Evolutionary conservation across 2,888 invertebrate species (phyloP).

Genomic region (Phortica magna): DNA sequence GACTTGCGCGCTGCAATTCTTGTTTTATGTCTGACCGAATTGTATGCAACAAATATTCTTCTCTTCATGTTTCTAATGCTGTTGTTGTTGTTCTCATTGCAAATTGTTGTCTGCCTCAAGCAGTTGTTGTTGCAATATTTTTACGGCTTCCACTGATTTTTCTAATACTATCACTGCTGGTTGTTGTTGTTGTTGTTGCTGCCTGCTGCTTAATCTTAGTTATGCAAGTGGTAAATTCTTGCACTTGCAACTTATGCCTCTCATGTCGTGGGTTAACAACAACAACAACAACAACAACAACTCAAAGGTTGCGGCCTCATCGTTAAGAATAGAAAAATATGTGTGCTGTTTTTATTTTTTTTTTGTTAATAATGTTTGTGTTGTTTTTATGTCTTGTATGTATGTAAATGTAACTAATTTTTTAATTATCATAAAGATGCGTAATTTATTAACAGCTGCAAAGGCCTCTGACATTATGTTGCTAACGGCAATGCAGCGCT

Average conservation of each 20-base stretch:
- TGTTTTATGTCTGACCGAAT: conserved; percentile 61
- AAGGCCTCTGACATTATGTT: too few relatives aligned
- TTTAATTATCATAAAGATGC: neutral
- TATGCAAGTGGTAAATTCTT: conserved; percentile 16
- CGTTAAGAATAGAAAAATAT: neutral
- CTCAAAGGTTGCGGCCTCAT: neutral
- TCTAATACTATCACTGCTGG: too few relatives aligned
- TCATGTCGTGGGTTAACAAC: neutral
- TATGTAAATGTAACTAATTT: neutral
- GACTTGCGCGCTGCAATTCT: conserved; percentile 29
- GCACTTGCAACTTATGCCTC: neutral
- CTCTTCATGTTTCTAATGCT: conserved; percentile 2
- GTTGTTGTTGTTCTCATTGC: neutral
- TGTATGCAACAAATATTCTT: conserved; percentile 50
- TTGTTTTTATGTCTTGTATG: neutral
- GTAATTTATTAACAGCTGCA: too few relatives aligned
- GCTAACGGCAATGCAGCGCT: too few relatives aligned
- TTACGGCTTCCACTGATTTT: conserved; percentile 4
- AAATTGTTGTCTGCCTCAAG: neutral
- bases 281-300: neutral
- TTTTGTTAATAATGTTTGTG: too few relatives aligned
- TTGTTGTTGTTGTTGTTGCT: too few relatives aligned
- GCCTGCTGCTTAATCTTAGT: neutral
- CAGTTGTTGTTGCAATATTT: conserved; percentile 8
- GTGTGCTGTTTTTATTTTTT: too few relatives aligned